Conservation (phyloP, 2,797 vertebrate genomes). For the Peromyscus attwateri region DNA sequence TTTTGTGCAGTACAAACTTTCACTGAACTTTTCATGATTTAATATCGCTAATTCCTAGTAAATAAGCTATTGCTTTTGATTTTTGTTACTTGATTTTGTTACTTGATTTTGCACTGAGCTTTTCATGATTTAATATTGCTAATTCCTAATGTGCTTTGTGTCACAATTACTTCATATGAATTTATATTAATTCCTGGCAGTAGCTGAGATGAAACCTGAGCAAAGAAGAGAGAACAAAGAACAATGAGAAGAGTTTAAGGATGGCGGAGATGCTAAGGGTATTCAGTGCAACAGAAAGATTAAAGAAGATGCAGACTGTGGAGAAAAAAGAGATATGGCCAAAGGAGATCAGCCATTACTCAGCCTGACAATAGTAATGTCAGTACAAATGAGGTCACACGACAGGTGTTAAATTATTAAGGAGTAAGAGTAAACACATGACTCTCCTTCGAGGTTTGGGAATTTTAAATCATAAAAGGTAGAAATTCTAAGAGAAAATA, state of each 20-base stretch:
- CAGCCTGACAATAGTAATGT: background rate
- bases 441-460: background rate
- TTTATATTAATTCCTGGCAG: background rate
- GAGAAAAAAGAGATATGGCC: background rate
- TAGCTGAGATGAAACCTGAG: background rate
- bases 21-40: slow-evolving; percentile 6
- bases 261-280: background rate
- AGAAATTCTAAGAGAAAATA: background rate
- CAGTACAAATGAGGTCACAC: background rate
- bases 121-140: slow-evolving; percentile 9
- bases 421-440: background rate
- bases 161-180: slow-evolving; percentile 26
- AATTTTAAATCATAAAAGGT: background rate
- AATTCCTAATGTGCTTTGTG: background rate
- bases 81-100: background rate
- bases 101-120: background rate
- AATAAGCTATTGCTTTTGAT: background rate
- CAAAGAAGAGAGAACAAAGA: slow-evolving; percentile 4
- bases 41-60: background rate
- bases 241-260: background rate
- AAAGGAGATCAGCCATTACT: background rate
- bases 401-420: background rate
- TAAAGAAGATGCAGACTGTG: background rate
- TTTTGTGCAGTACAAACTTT: background rate
- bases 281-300: background rate